phyloP scores from a whole-genome alignment of 1,140 invertebrate species.

The Schlechtendalia chinensis region DNA sequence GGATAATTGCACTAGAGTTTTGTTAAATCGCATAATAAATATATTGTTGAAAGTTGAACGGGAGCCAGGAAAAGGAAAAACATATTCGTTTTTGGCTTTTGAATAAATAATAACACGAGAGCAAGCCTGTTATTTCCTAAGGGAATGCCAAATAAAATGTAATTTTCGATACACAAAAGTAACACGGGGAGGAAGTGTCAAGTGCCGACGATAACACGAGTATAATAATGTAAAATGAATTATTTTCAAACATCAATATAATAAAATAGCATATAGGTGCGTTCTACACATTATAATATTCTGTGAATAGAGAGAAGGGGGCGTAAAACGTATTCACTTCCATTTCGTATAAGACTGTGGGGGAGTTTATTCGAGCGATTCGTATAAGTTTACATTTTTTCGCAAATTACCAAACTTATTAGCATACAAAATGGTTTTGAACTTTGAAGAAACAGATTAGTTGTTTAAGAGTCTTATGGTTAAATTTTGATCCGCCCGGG shows the following conservation, averaged over 20 bases:
- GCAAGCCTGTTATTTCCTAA: conserved; percentile 47
- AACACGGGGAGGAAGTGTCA: conserved; percentile 16
- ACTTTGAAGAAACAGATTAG: conserved; percentile 10
- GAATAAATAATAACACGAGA: conserved; percentile 49
- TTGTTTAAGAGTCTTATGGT: conserved; percentile 17
- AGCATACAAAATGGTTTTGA: conserved; percentile 37
- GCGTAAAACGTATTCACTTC: not conserved
- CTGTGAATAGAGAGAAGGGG: not conserved
- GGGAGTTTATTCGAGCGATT: conserved; percentile 2
- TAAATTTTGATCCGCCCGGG: not conserved
- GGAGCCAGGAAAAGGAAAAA: conserved; percentile 47
- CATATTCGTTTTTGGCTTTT: conserved; percentile 50
- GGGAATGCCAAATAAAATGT: conserved; percentile 47
- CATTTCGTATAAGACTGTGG: not conserved
- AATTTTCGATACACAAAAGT: conserved; percentile 49
- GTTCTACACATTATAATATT: not conserved
- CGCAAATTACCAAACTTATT: conserved; percentile 8
- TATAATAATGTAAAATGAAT: conserved; percentile 36
- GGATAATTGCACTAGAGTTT: conserved; percentile 44
- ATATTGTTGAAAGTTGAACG: conserved; percentile 47
- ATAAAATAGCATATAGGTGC: not conserved
- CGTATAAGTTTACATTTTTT: conserved; percentile 16
- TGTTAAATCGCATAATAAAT: conserved; percentile 48
- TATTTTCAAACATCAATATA: conserved; percentile 46
- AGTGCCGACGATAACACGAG: conserved; percentile 45